Base-by-base conservation (phyloP, 2,888 invertebrate genomes). In the Acanthosepion pharaonis region DNA sequence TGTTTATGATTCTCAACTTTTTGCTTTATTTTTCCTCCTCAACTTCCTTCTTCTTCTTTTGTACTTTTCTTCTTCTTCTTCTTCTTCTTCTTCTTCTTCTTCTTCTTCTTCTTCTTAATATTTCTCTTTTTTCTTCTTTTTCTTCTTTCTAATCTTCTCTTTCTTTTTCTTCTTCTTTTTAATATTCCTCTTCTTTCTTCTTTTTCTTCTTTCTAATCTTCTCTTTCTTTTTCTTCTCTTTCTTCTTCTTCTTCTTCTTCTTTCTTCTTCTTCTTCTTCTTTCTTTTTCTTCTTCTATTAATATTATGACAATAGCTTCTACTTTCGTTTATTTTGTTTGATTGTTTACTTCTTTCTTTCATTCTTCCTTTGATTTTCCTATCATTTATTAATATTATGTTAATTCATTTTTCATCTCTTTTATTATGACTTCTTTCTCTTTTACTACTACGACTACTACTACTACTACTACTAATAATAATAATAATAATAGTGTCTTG, bases 71-170 rank as follows among this genome's bases (percentile, higher is more conserved):
- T 64, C 28, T 28, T 64, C 0, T 28, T 64, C 0, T 9, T 64
- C 6, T n/a, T 78, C 28, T n/a, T 78, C 78, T n/a, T n/a, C 2
- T 2, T 78, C n/a, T n/a, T n/a, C 15, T 8, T n/a, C n/a, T 9
- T n/a, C 11, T 28, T 78, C 3, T 28, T 78, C 2, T 28, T n/a
- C 9, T 9, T n/a, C n/a, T 8, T n/a, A 8, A 2, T n/a, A 5
- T n/a, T 2, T 5, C 8, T 8, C 2, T 28, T 9, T 0, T 78
- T n/a, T n/a, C 0, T n/a, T 8, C 11, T n/a, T 78, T 3, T 4
- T 9, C n/a, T 11, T 78, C 8, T 9, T 78, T 78, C 8, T 5
- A 9, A 2, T 28, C 3, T 59, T 25, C 25, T 59, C 25, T 3
- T 20, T 28, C 28, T 64, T 64, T 64, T 28, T 28, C 3, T 42